Evolutionary conservation across 2,113 vertebrate genomes (phyloP), one percentile per base, ranked within the genome.

Genomic region (Forbesichthys agassizii): DNA sequence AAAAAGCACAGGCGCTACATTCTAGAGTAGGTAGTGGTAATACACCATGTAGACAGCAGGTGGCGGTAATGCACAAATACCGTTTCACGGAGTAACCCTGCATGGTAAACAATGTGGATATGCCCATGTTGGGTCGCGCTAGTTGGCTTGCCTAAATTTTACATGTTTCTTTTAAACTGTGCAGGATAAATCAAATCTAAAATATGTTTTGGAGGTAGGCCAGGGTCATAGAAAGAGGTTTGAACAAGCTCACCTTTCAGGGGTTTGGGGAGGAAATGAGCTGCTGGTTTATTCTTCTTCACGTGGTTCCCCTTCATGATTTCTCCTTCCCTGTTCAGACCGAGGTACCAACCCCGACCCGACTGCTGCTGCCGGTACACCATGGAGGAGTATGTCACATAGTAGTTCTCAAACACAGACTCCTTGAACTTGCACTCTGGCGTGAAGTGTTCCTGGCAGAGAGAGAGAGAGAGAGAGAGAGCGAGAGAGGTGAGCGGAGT

Each of bases 301-400:
- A 99, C 98, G 0, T 99, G 97, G 82, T 99, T 99, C 75, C 98
- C 98, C 93, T 99, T 99, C 98, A 99, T 99, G 84, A 99, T 96
- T 90, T 98, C 96, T n/a, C 98, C 96, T 86, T 99, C 97, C 89
- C 98, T 99, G 92, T 99, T 99, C 86, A 99, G 96, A 86, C 98
- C 98, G 84, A 99, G 92, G 91, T 98, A 99, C 98, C 97, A 99
- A 73, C 96, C 96, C 89, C 97, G 93, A 79, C 98, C 98, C 4
- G 98, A 99, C 86, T 99, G 96, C 82, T 99, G 97, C 88, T 99
- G 98, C 87, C 97, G 94, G 93, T 99, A 99, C 81, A 97, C 96
- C 96, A 99, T 99, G 66, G 98, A 99, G 42, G 98, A 99, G 86
- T 99, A 99, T 0, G 96, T 99, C 92, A 99, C 98, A 0, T 99